phyloP scores from a whole-genome alignment of 2,888 invertebrate species.

The Serrognathus titanus region DNA sequence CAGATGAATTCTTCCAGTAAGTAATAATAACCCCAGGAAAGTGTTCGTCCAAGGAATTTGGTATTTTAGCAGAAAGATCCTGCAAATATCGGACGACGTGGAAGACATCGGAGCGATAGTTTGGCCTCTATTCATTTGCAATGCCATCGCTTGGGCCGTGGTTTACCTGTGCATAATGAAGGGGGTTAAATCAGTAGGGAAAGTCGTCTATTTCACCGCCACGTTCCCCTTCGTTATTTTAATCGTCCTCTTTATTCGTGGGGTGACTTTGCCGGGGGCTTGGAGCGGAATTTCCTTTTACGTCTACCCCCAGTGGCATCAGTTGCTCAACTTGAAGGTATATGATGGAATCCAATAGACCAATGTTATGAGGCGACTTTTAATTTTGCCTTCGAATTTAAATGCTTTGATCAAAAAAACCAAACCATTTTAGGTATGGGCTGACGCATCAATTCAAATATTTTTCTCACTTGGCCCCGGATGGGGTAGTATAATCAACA shows the following conservation, averaged over 20 bases:
- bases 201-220: conserved; percentile 87
- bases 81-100: conserved; percentile 73
- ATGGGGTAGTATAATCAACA: conserved; percentile 80
- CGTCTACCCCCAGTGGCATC: conserved; percentile 74
- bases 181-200: conserved; percentile 84
- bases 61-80: conserved; percentile 65
- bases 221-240: conserved; percentile 77
- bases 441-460: conserved; percentile 89
- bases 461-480: conserved; percentile 88
- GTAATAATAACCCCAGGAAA: conserved; percentile 31
- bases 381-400: too few species aligned
- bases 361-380: too few species aligned
- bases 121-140: conserved; percentile 74
- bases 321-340: conserved; percentile 72
- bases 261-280: conserved; percentile 78
- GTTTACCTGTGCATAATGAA: conserved; percentile 82
- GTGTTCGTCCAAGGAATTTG: background rate
- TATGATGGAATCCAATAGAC: too few species aligned
- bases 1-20: conserved; percentile 84
- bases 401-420: background rate
- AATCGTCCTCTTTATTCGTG: conserved; percentile 67
- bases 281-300: conserved; percentile 73
- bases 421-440: conserved; percentile 69
- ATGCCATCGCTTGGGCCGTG: conserved; percentile 74
- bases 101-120: conserved; percentile 72